Evolutionary conservation across 2,888 invertebrate species (phyloP), one percentile per base, ranked within the genome.

Genomic region (Tachina fera): DNA sequence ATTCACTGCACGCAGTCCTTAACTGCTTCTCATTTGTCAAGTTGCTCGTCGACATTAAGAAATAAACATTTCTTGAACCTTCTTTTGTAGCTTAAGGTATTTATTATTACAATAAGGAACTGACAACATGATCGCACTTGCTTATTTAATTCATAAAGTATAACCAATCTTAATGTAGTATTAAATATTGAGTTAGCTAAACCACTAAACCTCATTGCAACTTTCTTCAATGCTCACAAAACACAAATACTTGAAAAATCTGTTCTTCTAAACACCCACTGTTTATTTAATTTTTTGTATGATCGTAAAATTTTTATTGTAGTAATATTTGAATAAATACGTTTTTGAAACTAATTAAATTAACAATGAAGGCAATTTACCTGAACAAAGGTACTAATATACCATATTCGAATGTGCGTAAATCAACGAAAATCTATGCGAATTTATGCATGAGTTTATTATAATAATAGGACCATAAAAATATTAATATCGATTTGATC

Each of bases 271-370:
- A 45, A 56, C 43, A 51, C 45, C 41, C 41, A 22, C 10, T 41
- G 56, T 22, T 31, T 51, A 16, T 6, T 16, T 41, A 9, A 16
- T 53, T 78, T 43, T 60, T 61, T 11, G 11, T n/a, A 31, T 6
- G 31, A 72, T 81, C 67, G 61, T 81, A 80, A 84, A 84, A 76
- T 61, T 61, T 11, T 74, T 77, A 80, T 51, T 77, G 53, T 53
- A 43, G 61, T 61, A 81, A 76, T 68, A 61, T 11, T 49, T 80
- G 3, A 51, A 61, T 14, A 45, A 60, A 61, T 61, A 9, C 31
- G 6, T 22, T 77, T 51, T 9, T 5, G 39, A 72, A 63, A 65
- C 39, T 47, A 71, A 71, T 71, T 79, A 39, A 41, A 47, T 39
- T 47, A 71, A 71, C 78, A 78, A 61, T 70, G 14, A 53, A 70